phyloP scores from a whole-genome alignment of 2,113 vertebrate species.

The Etheostoma spectabile region DNA sequence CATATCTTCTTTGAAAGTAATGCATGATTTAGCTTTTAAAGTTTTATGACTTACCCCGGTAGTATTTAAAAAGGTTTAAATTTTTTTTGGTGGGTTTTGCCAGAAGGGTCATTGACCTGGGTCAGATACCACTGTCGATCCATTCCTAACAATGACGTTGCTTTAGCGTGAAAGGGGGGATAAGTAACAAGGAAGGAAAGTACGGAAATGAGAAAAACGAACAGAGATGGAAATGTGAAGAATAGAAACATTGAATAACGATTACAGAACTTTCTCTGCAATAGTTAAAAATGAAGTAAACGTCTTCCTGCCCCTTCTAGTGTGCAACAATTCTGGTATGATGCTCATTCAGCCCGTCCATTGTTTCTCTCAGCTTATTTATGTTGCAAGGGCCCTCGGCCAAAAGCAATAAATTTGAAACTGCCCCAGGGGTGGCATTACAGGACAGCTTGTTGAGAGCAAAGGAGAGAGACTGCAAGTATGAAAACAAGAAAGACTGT shows the following conservation, averaged over 20 bases:
- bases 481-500: slow-evolving; percentile 58
- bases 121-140: slow-evolving; percentile 43
- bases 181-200: slow-evolving; percentile 64
- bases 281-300: slow-evolving; percentile 60
- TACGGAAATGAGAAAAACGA: slow-evolving; percentile 66
- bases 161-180: slow-evolving; percentile 26
- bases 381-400: slow-evolving; percentile 67
- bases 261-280: slow-evolving; percentile 65
- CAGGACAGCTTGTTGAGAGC: slow-evolving; percentile 73
- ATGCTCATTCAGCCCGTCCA: slow-evolving; percentile 67
- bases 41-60: neutral
- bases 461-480: slow-evolving; percentile 35
- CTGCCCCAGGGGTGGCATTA: slow-evolving; percentile 76
- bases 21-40: neutral
- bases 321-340: slow-evolving; percentile 64
- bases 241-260: slow-evolving; percentile 56
- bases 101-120: slow-evolving; percentile 20
- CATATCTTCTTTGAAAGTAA: neutral
- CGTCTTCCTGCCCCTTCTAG: slow-evolving; percentile 62
- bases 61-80: neutral
- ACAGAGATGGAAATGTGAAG: slow-evolving; percentile 63
- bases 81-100: neutral
- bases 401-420: slow-evolving; percentile 79
- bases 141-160: slow-evolving; percentile 51
- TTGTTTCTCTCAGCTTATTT: slow-evolving; percentile 78